phyloP scores from a whole-genome alignment of 2,797 vertebrate genomes.

The Anguilla megastoma region DNA sequence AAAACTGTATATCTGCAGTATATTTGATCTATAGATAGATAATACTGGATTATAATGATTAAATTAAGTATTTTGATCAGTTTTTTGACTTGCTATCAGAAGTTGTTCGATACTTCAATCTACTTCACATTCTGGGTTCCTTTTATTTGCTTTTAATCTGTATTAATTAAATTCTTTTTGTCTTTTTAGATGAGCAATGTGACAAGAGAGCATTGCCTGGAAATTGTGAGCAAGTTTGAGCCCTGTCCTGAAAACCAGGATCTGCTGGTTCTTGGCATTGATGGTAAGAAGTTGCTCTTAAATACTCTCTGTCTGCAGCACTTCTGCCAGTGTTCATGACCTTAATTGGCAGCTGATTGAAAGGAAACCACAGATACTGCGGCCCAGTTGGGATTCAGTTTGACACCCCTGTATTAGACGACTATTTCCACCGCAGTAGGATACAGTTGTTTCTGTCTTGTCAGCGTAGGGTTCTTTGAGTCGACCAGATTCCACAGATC shows the following conservation, averaged over 20 bases:
- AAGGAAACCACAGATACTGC: too few relatives aligned
- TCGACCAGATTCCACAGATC: background rate
- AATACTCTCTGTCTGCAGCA: background rate
- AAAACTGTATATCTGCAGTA: too few relatives aligned
- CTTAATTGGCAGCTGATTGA: too few relatives aligned
- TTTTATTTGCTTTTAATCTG: background rate
- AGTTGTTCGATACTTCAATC: too few relatives aligned
- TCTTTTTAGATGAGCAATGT: constrained; percentile 82
- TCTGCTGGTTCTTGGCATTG: constrained; percentile 86
- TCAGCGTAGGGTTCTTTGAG: background rate
- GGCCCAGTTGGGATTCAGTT: too few relatives aligned
- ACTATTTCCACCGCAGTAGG: too few relatives aligned
- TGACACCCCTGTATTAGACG: too few relatives aligned
- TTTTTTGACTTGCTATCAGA: too few relatives aligned
- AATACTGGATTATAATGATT: too few relatives aligned
- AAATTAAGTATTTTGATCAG: too few relatives aligned
- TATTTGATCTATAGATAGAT: too few relatives aligned
- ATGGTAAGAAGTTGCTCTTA: constrained; percentile 74
- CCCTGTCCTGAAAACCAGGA: constrained; percentile 90
- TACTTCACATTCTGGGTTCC: too few relatives aligned
- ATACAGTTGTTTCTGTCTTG: background rate
- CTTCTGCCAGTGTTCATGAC: background rate
- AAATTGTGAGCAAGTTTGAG: constrained; percentile 91
- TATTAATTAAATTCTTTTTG: background rate
- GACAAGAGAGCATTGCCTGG: constrained; percentile 85